These are phyloP conservation scores for Pachymerium ferrugineum DNA, from an alignment of 2,888 invertebrate species.

Conservation along the genomic window DNA sequence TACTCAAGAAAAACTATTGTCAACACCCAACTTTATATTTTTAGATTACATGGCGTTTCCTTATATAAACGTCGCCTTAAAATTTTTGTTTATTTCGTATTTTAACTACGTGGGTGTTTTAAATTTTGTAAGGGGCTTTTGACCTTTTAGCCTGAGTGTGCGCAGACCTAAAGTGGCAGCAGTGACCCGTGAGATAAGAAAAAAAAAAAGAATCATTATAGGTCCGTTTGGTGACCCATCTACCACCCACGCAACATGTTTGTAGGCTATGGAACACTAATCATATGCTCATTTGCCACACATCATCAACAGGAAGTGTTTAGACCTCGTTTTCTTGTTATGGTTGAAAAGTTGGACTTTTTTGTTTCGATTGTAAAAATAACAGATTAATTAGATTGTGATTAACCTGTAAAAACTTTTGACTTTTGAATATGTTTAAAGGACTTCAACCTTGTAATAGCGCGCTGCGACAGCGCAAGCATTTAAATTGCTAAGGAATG, in stretches of 20 bases:
- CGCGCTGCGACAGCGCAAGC: too few species aligned
- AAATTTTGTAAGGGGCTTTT: background rate
- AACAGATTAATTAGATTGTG: too few species aligned
- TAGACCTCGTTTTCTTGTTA: background rate
- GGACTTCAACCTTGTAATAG: too few species aligned
- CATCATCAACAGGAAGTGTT: background rate
- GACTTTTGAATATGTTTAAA: too few species aligned
- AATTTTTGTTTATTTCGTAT: too few species aligned
- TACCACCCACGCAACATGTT: background rate
- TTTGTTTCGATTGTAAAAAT: too few species aligned
- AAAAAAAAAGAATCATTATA: background rate
- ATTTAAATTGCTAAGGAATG: too few species aligned
- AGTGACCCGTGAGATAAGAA: background rate
- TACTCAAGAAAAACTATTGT: background rate
- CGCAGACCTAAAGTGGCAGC: background rate
- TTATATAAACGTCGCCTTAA: background rate
- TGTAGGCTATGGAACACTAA: background rate
- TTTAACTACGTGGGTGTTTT: background rate
- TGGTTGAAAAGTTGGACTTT: too few species aligned
- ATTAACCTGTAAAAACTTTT: too few species aligned
- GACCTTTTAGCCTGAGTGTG: slow-evolving; percentile 3
- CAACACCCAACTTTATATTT: too few species aligned
- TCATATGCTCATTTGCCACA: background rate
- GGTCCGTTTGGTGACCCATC: slow-evolving; percentile 13
- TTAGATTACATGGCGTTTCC: too few species aligned